Base-by-base conservation (phyloP, 2,797 vertebrate species). In the Notoglanidium macrostoma region DNA sequence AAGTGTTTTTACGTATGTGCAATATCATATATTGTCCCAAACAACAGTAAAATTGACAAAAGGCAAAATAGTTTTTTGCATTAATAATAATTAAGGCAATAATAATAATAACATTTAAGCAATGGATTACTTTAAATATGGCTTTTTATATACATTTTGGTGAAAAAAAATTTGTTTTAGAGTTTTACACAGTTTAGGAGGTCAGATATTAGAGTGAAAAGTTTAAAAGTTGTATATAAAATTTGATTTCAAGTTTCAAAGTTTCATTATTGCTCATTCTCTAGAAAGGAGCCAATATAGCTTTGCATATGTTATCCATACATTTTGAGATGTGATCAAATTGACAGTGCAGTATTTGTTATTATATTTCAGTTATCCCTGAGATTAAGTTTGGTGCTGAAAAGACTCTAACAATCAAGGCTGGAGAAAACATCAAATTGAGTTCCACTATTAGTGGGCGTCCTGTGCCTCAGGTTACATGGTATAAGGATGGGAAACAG, bases 401-500 rank as follows among this genome's bases (percentile, higher is more conserved):
- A 88, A 97, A 99, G 90, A 95, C 96, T 61, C 89, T 97, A 83
- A 95, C 95, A 70, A 94, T 99, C 90, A 98, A 96, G 93, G 97
- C 98, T 46, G 98, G 98, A 92, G 98, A 99, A 83, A 97, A 96
- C 82, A 96, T 99, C 81, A 96, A 94, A 91, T 94, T 99, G 54
- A 94, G 94, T 93, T 98, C 96, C 93, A 93, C 93, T 83, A 97
- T 99, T 88, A 97, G 93, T 87, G 98, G 98, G 84, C 96, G 98
- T 26, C 98, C 98, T 84, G 94, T 99, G 84, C 98, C 98, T 90
- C 97, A 97, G 90, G 95, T 99, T 84, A 93, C 96, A 61, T 99
- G 98, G 98, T 97, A 97, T 93, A 99, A 97, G 92, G 97, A 99
- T 85, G 97, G 98, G 89, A 96, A 95, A 90, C 98, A 99, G 94